Evolutionary conservation across 1,140 invertebrate species (phyloP).

Genomic region (Fopius arisanus): DNA sequence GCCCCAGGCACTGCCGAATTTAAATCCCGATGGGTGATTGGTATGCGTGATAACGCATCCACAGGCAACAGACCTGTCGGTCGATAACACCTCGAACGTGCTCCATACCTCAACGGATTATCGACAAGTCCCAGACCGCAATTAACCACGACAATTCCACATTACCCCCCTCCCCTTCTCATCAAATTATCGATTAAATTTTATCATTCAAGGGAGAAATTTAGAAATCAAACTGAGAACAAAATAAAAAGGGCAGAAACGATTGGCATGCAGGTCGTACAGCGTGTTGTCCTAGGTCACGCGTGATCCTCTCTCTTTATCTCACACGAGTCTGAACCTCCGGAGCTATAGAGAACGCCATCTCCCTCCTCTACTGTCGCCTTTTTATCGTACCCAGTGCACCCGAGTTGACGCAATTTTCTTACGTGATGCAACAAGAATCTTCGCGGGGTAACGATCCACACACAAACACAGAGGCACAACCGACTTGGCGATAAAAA

Average conservation of each 20-base stretch:
- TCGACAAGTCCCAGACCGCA: constrained; percentile 9
- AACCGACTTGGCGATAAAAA: background rate
- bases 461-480: background rate
- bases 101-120: constrained; percentile 12
- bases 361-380: background rate
- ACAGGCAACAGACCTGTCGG: constrained; percentile 46
- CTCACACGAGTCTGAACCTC: constrained; percentile 22
- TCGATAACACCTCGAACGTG: constrained; percentile 43
- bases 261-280: constrained; percentile 64
- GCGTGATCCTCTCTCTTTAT: constrained; percentile 51
- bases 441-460: constrained; percentile 15
- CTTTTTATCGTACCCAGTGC: constrained; percentile 1
- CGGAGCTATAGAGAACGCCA: background rate
- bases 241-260: constrained; percentile 52
- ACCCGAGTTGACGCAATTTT: constrained; percentile 33
- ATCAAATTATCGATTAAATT: background rate
- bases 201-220: constrained; percentile 34
- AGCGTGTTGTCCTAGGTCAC: constrained; percentile 64
- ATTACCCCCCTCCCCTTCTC: background rate
- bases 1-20: constrained; percentile 40
- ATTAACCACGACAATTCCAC: background rate
- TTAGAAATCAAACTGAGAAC: constrained; percentile 24
- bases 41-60: constrained; percentile 46
- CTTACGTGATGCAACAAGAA: constrained; percentile 34
- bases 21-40: constrained; percentile 47